Conservation (phyloP, 1,140 invertebrate genomes). For the Diuraphis noxia region DNA sequence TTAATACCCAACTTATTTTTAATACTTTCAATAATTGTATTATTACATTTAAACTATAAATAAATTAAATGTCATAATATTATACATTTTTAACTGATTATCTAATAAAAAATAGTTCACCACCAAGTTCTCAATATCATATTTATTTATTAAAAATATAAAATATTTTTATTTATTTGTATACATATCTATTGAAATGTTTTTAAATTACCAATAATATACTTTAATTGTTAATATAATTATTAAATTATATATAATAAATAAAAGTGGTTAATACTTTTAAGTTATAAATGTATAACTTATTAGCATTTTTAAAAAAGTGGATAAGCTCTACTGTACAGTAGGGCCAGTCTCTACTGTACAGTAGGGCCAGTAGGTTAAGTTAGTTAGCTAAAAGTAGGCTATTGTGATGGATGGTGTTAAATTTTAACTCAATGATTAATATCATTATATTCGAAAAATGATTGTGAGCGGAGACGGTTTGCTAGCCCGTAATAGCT, state of each 20-base stretch:
- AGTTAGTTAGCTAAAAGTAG: no score
- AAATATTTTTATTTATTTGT: not conserved
- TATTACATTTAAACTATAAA: not conserved
- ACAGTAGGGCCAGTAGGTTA: no score
- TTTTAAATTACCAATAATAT: not conserved
- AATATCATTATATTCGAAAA: no score
- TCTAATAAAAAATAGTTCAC: not conserved
- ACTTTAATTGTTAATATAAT: no score
- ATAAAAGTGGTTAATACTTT: no score
- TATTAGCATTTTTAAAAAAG: not conserved
- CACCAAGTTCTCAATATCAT: not conserved
- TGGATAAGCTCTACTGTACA: no score
- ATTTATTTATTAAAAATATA: not conserved
- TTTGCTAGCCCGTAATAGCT: no score
- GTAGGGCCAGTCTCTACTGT: no score
- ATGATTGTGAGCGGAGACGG: no score
- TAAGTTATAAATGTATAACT: not conserved
- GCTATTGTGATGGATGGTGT: no score
- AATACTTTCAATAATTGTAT: not conserved
- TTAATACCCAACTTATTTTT: not conserved
- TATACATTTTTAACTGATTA: not conserved
- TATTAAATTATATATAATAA: no score
- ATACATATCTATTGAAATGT: not conserved
- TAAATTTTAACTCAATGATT: no score
- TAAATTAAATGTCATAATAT: not conserved